Evolutionary conservation across 2,113 vertebrate genomes (phyloP), one percentile per base, ranked within the genome.

Genomic region (Petrocephalus microphthalmus): DNA sequence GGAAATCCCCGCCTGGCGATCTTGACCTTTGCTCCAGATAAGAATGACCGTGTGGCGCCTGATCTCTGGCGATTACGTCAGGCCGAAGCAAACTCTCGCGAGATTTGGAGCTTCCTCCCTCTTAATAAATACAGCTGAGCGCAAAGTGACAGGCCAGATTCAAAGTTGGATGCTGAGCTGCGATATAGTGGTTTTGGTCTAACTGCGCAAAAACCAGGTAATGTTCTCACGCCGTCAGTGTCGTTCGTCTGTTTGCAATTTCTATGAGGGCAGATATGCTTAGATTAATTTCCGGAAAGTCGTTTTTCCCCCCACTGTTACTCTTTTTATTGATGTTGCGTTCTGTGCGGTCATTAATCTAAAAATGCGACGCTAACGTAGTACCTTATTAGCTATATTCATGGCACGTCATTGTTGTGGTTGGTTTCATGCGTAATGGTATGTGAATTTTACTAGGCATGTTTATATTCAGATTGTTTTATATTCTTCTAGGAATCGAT

Each of bases 1-100:
- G 88, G 88, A 91, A 90, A 91, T 71, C 92, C 91, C 91, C 20
- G 5, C 5, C 89, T 57, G 88, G 87, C 37, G 56, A 13, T 87
- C 37, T n/a, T 52, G 29, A 93, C 92, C 93, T 94, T 94, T 94
- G 87, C 5, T 90, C 94, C 19, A 92, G 29, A 90, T 83, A 20
- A 10, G 0, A 6, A 17, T 42, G 20, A 29, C n/a, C 19, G 11
- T 45, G 51, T 3, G 8, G n/a, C 67, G 13, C 33, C 33, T 78
- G 49, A 22, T 13, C 7, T 25, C 19, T 0, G 53, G 7, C 47
- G 7, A 19, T 88, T 42, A 88, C 94, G 91, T 93, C 92, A 92
- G 17, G 3, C 2, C 0, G 0, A 64, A 52, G 10, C 60, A 0
- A 89, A 15, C 29, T 92, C 91, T 94, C 94, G 94, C 93, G 94